phyloP scores from a whole-genome alignment of 2,888 invertebrate genomes.

The Epinotia brunnichana region DNA sequence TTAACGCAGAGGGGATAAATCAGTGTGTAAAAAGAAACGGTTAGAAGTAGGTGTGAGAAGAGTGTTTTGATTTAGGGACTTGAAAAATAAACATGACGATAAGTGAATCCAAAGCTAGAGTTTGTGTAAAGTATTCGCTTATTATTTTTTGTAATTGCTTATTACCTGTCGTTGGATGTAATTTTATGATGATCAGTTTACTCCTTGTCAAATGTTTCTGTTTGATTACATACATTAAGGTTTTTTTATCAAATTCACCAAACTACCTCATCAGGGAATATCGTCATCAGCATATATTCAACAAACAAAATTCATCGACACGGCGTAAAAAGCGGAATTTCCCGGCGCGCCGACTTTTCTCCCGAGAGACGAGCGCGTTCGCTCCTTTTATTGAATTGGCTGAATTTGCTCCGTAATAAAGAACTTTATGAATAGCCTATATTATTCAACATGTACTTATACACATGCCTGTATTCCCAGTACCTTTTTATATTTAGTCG shows the following conservation, averaged over 20 bases:
- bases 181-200: neutral
- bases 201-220: neutral
- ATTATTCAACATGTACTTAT: neutral
- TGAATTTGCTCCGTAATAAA: conserved; percentile 20
- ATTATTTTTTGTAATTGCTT: no score
- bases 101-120: neutral
- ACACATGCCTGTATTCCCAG: neutral
- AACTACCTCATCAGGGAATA: conserved; percentile 33
- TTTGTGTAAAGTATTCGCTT: neutral
- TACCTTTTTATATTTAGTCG: neutral
- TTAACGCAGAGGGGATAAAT: conserved; percentile 39
- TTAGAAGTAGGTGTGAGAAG: neutral
- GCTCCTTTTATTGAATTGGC: conserved; percentile 38
- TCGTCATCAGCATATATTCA: conserved; percentile 31
- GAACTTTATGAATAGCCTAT: conserved; percentile 2
- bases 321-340: conserved; percentile 40
- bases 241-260: neutral
- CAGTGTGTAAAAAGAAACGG: conserved; percentile 34
- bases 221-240: neutral
- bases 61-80: conserved; percentile 8
- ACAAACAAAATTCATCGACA: conserved; percentile 37
- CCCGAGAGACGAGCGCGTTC: conserved; percentile 23
- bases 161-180: neutral
- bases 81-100: neutral
- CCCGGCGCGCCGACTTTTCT: conserved; percentile 27